A percentile compares a stretch with the other conserved stretches of the same genome.
Evolutionary conservation across 2,888 invertebrate genomes (phyloP).

Genomic region (Mythimna lalbum): DNA sequence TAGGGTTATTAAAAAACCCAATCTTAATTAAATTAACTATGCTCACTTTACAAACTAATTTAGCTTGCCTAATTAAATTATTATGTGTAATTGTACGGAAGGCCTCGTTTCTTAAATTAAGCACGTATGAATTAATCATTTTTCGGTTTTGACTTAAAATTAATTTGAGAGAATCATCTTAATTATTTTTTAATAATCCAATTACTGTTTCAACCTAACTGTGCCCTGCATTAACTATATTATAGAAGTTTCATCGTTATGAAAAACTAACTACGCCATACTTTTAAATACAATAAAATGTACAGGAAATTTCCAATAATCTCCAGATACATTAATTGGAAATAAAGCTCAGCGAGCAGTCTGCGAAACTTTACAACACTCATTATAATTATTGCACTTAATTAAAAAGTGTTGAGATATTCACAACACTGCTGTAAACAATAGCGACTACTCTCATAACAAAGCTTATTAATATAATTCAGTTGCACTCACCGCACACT

Average conservation of each 20-base stretch:
- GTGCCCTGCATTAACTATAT: neutral
- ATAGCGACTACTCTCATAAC: conserved; percentile 37
- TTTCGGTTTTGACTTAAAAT: conserved; percentile 29
- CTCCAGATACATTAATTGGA: conserved; percentile 60
- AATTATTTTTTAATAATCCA: conserved; percentile 1
- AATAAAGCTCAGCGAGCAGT: conserved; percentile 53
- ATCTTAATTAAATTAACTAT: conserved; percentile 74
- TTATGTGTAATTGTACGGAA: conserved; percentile 49
- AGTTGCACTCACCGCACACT: conserved; percentile 57
- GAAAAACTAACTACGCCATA: conserved; percentile 8
- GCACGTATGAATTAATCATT: conserved; percentile 44
- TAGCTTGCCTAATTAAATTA: conserved; percentile 66
- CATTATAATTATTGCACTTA: conserved; percentile 61
- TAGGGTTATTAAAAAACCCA: conserved; percentile 73
- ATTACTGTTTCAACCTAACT: conserved; percentile 1
- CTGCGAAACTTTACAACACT: conserved; percentile 58
- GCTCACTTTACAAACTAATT: conserved; percentile 73
- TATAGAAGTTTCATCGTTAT: neutral
- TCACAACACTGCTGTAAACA: conserved; percentile 50
- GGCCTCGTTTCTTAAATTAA: conserved; percentile 55
- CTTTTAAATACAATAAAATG: conserved; percentile 32
- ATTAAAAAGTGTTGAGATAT: conserved; percentile 62
- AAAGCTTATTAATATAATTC: conserved; percentile 45
- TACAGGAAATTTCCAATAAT: conserved; percentile 59
- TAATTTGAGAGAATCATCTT: conserved; percentile 8